These are phyloP conservation scores for Petrosia ficiformis DNA, from an alignment of 37 sponge, comb jelly and placozoan genomes.

Conservation along the genomic window DNA sequence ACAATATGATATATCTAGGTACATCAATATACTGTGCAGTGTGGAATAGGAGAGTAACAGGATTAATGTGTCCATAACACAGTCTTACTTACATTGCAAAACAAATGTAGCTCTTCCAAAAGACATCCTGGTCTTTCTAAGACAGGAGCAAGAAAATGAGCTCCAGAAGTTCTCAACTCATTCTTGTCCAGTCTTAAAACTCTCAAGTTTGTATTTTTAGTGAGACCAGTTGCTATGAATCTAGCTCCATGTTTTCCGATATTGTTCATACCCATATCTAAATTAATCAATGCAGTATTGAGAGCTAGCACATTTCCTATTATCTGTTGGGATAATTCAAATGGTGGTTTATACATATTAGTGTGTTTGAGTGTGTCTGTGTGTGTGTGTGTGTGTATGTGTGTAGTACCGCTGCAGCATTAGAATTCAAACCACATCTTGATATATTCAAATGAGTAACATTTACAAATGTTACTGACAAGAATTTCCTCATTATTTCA, in stretches of 20 bases:
- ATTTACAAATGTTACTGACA: slow-evolving; percentile 40
- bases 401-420: slow-evolving; percentile 4
- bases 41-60: background rate
- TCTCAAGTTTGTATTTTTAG: slow-evolving; percentile 38
- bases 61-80: background rate
- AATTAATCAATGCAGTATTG: slow-evolving; percentile 27
- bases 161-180: slow-evolving; percentile 47
- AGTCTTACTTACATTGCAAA: slow-evolving; percentile 47
- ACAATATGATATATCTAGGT: too few relatives aligned
- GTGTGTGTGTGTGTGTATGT: too few relatives aligned
- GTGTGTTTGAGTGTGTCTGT: too few relatives aligned
- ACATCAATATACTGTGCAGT: slow-evolving; percentile 60
- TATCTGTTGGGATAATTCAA: too few relatives aligned
- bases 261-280: slow-evolving; percentile 36
- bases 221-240: slow-evolving; percentile 35
- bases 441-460: slow-evolving; percentile 50
- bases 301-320: slow-evolving; percentile 20
- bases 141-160: slow-evolving; percentile 38
- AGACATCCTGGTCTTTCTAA: slow-evolving; percentile 28
- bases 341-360: too few relatives aligned
- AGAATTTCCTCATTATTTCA: slow-evolving; percentile 23
- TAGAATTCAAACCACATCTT: background rate
- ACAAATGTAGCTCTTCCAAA: slow-evolving; percentile 37
- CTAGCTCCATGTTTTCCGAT: slow-evolving; percentile 41
- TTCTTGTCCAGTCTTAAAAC: slow-evolving; percentile 39